Conservation (phyloP, 1,140 invertebrate genomes). For the Lethrus apterus region DNA sequence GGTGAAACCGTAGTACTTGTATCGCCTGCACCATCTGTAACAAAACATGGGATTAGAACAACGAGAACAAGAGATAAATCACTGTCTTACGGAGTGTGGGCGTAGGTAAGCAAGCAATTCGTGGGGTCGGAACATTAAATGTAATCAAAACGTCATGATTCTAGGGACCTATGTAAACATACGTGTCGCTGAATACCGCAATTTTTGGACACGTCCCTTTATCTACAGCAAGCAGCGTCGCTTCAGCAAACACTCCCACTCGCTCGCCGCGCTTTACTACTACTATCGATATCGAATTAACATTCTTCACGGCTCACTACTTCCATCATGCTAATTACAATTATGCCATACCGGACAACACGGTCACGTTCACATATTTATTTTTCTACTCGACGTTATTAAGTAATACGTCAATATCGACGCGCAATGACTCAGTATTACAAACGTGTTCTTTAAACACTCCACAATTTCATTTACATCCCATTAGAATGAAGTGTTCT, state of each 20-base stretch:
- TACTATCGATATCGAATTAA: conserved; percentile 13
- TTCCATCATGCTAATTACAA: conserved; percentile 14
- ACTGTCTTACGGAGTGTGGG: conserved; percentile 36
- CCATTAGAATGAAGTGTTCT: too few relatives aligned
- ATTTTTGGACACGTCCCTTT: conserved; percentile 15
- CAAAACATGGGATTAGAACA: too few relatives aligned
- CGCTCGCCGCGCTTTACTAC: conserved; percentile 3
- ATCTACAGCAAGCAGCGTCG: conserved; percentile 11
- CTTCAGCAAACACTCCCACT: conserved; percentile 10
- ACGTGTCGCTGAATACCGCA: conserved; percentile 12
- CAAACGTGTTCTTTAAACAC: too few relatives aligned
- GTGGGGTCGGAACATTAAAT: conserved; percentile 5
- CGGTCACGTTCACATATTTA: too few relatives aligned
- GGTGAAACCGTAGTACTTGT: conserved; percentile 99
- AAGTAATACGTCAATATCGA: not conserved
- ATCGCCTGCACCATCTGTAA: conserved; percentile 99
- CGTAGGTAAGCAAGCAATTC: too few relatives aligned
- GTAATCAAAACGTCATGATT: conserved; percentile 3
- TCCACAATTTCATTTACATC: conserved; percentile 9
- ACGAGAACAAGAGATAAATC: too few relatives aligned
- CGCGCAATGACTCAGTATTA: conserved; percentile 1
- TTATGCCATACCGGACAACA: not conserved
- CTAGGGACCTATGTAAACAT: conserved; percentile 10
- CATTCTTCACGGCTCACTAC: not conserved
- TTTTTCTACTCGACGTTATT: not conserved